Conservation (phyloP, 2,888 invertebrate genomes). For the Bembecia ichneumoniformis region DNA sequence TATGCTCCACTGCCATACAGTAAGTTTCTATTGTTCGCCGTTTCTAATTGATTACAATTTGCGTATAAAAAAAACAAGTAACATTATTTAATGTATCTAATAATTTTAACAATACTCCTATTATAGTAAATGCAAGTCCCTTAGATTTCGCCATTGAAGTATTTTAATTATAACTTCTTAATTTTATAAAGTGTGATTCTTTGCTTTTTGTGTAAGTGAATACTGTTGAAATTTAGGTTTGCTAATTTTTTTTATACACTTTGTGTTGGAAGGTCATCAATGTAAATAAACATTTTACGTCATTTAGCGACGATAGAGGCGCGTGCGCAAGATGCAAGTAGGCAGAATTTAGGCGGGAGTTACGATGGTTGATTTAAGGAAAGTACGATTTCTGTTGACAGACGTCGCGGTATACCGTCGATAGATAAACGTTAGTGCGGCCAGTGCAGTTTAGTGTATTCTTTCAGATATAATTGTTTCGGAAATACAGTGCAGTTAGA, state of each 20-base stretch:
- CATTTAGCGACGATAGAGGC: background rate
- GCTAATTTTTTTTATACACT: too few species aligned
- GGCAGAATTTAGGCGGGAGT: constrained; percentile 41
- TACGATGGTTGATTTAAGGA: constrained; percentile 30
- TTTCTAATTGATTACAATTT: constrained; percentile 9
- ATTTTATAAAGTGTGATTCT: too few species aligned
- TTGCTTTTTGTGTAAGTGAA: too few species aligned
- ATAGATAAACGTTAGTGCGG: constrained; percentile 15
- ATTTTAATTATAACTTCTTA: too few species aligned
- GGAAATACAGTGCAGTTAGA: constrained; percentile 12
- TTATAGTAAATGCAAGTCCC: too few species aligned
- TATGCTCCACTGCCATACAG: constrained; percentile 84
- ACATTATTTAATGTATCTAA: too few species aligned
- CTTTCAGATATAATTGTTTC: constrained; percentile 5
- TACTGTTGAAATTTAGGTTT: too few species aligned
- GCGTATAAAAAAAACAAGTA: background rate
- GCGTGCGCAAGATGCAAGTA: constrained; percentile 12
- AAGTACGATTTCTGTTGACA: constrained; percentile 33
- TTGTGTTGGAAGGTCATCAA: background rate
- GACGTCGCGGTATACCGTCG: constrained; percentile 27
- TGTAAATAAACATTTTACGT: background rate
- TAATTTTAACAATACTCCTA: too few species aligned
- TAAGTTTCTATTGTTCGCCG: constrained; percentile 64
- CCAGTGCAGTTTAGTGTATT: constrained; percentile 1
- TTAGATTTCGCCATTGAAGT: too few species aligned